phyloP scores from a whole-genome alignment of 1,140 invertebrate species.

The Drosophila azteca region DNA sequence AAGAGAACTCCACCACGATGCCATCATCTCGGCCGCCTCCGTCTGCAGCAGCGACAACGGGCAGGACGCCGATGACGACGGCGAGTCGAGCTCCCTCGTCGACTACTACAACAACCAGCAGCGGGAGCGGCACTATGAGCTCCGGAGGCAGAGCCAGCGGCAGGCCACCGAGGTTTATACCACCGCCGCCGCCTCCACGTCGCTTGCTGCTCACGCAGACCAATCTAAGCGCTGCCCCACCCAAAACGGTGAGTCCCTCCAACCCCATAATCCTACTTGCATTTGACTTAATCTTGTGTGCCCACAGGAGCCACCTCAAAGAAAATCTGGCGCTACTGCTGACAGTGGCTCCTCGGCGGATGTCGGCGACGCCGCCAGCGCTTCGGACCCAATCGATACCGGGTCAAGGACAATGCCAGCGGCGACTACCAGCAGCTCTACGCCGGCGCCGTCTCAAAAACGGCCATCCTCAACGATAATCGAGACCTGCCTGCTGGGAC shows the following conservation, averaged over 20 bases:
- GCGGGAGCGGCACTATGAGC: slow-evolving; percentile 77
- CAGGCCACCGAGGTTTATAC: slow-evolving; percentile 75
- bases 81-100: slow-evolving; percentile 73
- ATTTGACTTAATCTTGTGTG: background rate
- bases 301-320: slow-evolving; percentile 60
- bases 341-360: slow-evolving; percentile 81
- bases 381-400: slow-evolving; percentile 67
- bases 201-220: slow-evolving; percentile 78
- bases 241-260: slow-evolving; percentile 54
- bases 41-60: slow-evolving; percentile 39
- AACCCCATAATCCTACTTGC: too few relatives aligned
- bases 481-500: slow-evolving; percentile 80
- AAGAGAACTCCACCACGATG: slow-evolving; percentile 7
- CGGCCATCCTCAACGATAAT: slow-evolving; percentile 82
- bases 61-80: slow-evolving; percentile 38
- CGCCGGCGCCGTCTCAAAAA: slow-evolving; percentile 45
- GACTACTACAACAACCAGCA: slow-evolving; percentile 83
- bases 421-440: slow-evolving; percentile 74
- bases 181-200: slow-evolving; percentile 80
- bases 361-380: slow-evolving; percentile 72
- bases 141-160: slow-evolving; percentile 68
- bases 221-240: slow-evolving; percentile 62
- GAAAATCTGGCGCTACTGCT: slow-evolving; percentile 83
- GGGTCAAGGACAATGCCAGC: slow-evolving; percentile 69
- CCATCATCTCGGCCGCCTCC: slow-evolving; percentile 23